Conservation (phyloP, 2,797 vertebrate genomes). For the Diceros bicornis region DNA sequence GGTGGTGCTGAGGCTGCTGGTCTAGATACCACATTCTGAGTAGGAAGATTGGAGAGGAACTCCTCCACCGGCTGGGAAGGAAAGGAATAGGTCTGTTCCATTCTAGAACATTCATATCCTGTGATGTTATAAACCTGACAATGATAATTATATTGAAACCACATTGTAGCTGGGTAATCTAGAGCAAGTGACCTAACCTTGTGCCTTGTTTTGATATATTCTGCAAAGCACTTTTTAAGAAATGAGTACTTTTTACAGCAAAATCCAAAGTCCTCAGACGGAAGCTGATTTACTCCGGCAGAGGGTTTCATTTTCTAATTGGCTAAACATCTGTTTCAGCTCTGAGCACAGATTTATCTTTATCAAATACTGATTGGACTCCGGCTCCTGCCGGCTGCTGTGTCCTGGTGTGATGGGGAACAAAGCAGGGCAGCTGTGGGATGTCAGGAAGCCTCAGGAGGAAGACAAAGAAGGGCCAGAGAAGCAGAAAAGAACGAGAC, state of each 20-base stretch:
- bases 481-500: not conserved
- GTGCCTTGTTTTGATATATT: conserved; percentile 1
- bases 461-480: not conserved
- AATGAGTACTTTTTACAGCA: conserved; percentile 60
- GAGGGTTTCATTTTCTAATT: conserved; percentile 77
- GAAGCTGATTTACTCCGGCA: conserved; percentile 61
- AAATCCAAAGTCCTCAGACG: conserved; percentile 64
- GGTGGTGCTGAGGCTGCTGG: not conserved
- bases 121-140: not conserved
- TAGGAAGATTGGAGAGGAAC: not conserved
- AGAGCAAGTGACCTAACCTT: not conserved
- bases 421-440: conserved; percentile 60
- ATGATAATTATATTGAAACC: not conserved
- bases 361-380: conserved; percentile 81
- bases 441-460: conserved; percentile 51
- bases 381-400: conserved; percentile 70
- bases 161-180: not conserved
- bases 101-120: not conserved
- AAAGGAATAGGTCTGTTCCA: not conserved
- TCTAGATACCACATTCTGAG: not conserved
- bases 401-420: conserved; percentile 38
- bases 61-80: not conserved
- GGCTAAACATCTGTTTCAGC: conserved; percentile 81
- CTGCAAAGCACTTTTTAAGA: conserved; percentile 39
- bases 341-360: conserved; percentile 82